Evolutionary conservation across 2,888 invertebrate species (phyloP).

Genomic region (Pristionchus exspectatus): DNA sequence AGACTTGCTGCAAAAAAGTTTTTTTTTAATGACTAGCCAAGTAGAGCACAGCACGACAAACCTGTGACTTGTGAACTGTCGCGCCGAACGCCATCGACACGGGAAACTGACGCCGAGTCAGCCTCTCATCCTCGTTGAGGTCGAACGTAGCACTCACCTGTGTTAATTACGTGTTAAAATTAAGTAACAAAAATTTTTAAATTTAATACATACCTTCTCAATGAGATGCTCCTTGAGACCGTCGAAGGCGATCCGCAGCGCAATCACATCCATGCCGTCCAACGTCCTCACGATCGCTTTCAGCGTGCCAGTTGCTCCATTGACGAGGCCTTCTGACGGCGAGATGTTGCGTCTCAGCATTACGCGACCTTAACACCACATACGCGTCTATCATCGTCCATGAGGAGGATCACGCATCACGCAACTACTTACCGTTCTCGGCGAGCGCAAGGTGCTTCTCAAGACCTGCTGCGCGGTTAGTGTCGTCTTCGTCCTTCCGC

Average conservation of each 20-base stretch:
- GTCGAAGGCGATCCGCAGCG: not conserved
- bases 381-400: no score
- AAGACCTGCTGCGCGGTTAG: conserved; percentile 6
- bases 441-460: conserved; percentile 14
- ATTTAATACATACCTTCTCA: not conserved
- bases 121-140: conserved; percentile 4
- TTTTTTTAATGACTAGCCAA: no score
- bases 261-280: not conserved
- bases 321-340: conserved; percentile 43
- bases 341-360: conserved; percentile 58
- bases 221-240: not conserved
- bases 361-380: conserved; percentile 28
- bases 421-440: conserved; percentile 13
- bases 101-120: conserved; percentile 56
- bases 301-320: conserved; percentile 57
- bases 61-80: conserved; percentile 59
- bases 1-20: no score
- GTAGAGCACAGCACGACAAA: no score
- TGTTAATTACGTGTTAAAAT: no score
- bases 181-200: not conserved
- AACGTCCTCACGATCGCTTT: not conserved
- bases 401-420: no score
- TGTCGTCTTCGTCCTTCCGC: not conserved
- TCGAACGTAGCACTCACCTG: conserved; percentile 2
- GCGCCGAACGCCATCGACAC: conserved; percentile 56